phyloP scores from a whole-genome alignment of 2,888 invertebrate species.

The Monoplex corrugatus region DNA sequence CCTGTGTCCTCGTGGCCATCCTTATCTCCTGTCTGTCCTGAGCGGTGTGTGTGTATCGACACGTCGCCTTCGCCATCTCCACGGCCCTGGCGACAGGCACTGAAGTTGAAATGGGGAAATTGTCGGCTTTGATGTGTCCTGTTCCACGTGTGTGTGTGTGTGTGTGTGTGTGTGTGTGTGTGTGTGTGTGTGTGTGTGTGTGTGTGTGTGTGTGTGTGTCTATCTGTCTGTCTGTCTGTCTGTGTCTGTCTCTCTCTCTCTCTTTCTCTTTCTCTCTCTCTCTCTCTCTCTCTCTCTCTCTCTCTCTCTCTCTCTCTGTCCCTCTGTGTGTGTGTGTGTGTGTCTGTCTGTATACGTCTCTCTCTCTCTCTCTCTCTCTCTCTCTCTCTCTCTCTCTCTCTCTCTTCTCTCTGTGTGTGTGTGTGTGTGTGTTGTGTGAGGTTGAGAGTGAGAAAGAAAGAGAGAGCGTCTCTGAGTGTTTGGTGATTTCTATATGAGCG shows the following conservation, averaged over 20 bases:
- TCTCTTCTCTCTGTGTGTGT: background rate
- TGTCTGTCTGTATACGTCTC: too few relatives aligned
- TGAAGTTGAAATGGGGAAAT: too few relatives aligned
- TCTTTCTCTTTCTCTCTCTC: background rate
- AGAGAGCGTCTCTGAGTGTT: background rate
- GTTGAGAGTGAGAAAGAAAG: background rate
- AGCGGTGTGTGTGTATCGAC: too few relatives aligned
- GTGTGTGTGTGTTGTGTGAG: background rate
- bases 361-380: slow-evolving; percentile 7
- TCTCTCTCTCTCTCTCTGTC: background rate
- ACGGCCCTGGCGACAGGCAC: too few relatives aligned
- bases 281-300: background rate
- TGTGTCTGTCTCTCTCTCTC: background rate
- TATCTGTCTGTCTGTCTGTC: too few relatives aligned
- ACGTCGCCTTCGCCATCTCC: too few relatives aligned
- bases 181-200: background rate
- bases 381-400: background rate
- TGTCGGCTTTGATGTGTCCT: background rate
- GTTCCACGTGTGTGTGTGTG: background rate
- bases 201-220: background rate
- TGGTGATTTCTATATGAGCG: too few relatives aligned
- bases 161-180: slow-evolving; percentile 3
- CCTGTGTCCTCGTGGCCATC: too few relatives aligned
- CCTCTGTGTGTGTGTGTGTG: too few relatives aligned
- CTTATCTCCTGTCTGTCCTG: too few relatives aligned